phyloP scores from a whole-genome alignment of 2,113 vertebrate species.

The Erinaceus europaeus region DNA sequence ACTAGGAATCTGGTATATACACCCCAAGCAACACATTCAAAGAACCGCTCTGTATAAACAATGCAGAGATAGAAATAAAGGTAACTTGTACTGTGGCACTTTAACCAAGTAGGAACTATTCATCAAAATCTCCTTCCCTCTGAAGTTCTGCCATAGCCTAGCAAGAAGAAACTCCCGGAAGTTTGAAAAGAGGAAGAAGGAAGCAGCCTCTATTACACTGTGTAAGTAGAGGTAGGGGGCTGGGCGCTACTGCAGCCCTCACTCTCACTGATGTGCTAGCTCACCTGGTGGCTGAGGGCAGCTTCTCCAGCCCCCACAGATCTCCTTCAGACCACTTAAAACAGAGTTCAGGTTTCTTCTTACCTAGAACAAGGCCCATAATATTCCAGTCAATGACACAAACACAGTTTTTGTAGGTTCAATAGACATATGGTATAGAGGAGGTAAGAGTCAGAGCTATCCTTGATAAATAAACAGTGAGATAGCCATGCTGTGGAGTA shows the following conservation, averaged over 20 bases:
- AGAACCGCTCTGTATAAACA: background rate
- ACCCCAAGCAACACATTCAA: background rate
- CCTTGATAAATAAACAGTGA: background rate
- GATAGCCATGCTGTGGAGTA: background rate
- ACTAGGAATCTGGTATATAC: background rate
- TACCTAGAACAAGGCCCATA: too few species aligned
- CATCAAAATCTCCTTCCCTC: background rate
- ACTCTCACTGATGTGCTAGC: background rate
- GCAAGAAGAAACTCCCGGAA: background rate
- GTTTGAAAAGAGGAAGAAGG: background rate
- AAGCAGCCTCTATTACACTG: background rate
- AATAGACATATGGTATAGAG: background rate
- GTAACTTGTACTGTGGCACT: background rate
- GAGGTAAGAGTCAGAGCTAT: background rate
- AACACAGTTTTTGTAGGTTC: background rate
- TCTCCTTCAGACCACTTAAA: background rate
- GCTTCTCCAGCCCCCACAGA: too few species aligned
- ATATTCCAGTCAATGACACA: background rate
- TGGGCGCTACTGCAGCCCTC: background rate
- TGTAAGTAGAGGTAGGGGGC: fast-evolving
- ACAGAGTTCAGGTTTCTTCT: background rate
- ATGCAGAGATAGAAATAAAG: background rate
- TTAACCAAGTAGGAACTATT: background rate
- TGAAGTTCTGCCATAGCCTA: background rate
- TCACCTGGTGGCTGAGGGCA: background rate